Base-by-base conservation (phyloP, 1,140 invertebrate species). In the Heliconius melpomene region DNA sequence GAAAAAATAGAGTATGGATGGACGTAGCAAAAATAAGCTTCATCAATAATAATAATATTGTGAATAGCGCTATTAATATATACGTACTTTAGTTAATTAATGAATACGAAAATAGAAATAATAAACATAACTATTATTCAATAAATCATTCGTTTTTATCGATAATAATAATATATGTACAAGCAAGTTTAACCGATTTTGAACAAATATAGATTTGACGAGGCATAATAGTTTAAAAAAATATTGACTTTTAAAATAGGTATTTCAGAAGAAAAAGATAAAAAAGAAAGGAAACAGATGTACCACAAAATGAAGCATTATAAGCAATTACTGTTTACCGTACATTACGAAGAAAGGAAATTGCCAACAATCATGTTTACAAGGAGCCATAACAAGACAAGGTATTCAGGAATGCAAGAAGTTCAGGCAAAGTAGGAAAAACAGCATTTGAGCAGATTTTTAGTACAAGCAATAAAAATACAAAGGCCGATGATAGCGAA, bases 311-410 rank as follows among this genome's bases (percentile, higher is more conserved):
- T 29, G 60, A 26, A 13, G 60, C 60, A 66, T 66, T 66, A 66
- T 66, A 66, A 66, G n/a, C 60, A 66, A 66, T 66, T 66, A 66
- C 60, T 75, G 75, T 82, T 77, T 80, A 82, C 79, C 78, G 81
- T 80, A 75, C 70, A 50, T 71, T 81, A 81, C 79, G 52, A 50
- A 81, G 79, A 81, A 80, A 78, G 57, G 60, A 77, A 79, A 80
- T 72, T 18, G 74, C 78, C 78, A 78, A 74, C 82, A 81, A 81
- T 74, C 82, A 73, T 81, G 79, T 83, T 79, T 83, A 71, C 74
- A 71, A 78, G 74, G n/a, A 38, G 18, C 79, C 74, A 81, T 79
- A 77, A 81, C 79, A 77, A 80, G 72, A 83, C 71, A 80, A 78
- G 82, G 80, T 75, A 80, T 78, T 80, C 77, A 66, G 13, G 60